Evolutionary conservation across 64 coral and sea anemone genomes (phyloP).

Genomic region (Exaiptasia diaphana): DNA sequence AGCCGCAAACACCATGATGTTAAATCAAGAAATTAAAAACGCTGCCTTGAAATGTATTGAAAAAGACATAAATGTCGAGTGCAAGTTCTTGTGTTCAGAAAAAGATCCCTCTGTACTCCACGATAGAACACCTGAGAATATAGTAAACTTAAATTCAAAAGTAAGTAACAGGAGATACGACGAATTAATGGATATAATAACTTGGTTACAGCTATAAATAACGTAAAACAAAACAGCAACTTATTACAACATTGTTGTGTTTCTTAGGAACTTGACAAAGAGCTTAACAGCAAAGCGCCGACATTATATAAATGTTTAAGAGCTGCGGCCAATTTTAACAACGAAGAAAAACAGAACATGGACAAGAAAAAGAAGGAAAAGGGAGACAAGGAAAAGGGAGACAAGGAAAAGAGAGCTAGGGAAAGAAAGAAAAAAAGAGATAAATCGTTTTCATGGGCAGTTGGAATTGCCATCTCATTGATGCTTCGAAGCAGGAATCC

Average conservation of each 20-base stretch:
- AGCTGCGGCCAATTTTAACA: conserved; percentile 14
- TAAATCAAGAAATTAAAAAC: not conserved
- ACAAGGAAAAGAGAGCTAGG: not conserved
- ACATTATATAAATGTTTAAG: conserved; percentile 29
- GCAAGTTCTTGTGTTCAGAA: not conserved
- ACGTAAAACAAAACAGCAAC: too few species aligned
- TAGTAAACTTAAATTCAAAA: not conserved
- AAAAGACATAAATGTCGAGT: conserved; percentile 34
- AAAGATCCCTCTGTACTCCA: conserved; percentile 37
- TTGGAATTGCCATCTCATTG: conserved; percentile 3
- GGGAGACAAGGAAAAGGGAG: too few species aligned
- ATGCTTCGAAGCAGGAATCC: conserved; percentile 5
- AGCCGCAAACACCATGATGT: conserved; percentile 3
- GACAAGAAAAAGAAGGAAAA: not conserved
- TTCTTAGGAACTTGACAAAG: conserved; percentile 18
- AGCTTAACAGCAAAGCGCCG: conserved; percentile 1
- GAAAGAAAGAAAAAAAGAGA: not conserved
- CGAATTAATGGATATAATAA: too few species aligned
- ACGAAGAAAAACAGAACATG: not conserved
- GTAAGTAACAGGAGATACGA: too few species aligned
- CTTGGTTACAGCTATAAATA: too few species aligned
- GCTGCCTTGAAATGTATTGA: not conserved
- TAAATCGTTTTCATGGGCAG: not conserved
- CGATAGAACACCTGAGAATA: not conserved
- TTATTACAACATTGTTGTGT: too few species aligned